phyloP scores from a whole-genome alignment of 1,140 invertebrate genomes.

The Listronotus oregonensis region DNA sequence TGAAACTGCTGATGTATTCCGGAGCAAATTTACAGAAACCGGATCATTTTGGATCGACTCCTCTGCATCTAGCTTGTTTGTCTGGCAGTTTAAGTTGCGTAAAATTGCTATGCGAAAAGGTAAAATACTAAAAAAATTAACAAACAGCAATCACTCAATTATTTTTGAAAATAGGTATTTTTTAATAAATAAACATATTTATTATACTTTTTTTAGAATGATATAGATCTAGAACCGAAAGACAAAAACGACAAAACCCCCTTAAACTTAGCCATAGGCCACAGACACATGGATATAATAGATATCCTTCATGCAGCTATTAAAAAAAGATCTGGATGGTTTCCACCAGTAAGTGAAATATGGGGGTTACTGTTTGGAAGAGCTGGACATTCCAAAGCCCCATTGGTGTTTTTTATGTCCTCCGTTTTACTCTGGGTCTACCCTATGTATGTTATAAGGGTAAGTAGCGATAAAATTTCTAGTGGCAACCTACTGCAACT shows the following conservation, averaged over 20 bases:
- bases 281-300: constrained; percentile 83
- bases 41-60: constrained; percentile 91
- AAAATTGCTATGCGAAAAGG: constrained; percentile 84
- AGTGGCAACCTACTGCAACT: background rate
- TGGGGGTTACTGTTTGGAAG: constrained; percentile 90
- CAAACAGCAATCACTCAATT: constrained; percentile 2
- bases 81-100: constrained; percentile 84
- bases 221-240: constrained; percentile 80
- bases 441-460: constrained; percentile 88
- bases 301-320: constrained; percentile 79
- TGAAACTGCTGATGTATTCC: constrained; percentile 87
- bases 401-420: constrained; percentile 81
- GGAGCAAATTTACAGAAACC: constrained; percentile 85
- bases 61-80: constrained; percentile 89
- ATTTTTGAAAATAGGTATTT: constrained; percentile 9
- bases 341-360: constrained; percentile 83
- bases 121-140: constrained; percentile 50
- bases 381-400: constrained; percentile 86
- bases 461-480: constrained; percentile 53
- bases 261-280: constrained; percentile 82
- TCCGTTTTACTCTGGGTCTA: constrained; percentile 89
- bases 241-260: constrained; percentile 93
- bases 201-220: constrained; percentile 63
- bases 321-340: constrained; percentile 79
- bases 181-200: background rate